Evolutionary conservation across 2,888 invertebrate genomes (phyloP).

Genomic region (Eupeodes luniger): DNA sequence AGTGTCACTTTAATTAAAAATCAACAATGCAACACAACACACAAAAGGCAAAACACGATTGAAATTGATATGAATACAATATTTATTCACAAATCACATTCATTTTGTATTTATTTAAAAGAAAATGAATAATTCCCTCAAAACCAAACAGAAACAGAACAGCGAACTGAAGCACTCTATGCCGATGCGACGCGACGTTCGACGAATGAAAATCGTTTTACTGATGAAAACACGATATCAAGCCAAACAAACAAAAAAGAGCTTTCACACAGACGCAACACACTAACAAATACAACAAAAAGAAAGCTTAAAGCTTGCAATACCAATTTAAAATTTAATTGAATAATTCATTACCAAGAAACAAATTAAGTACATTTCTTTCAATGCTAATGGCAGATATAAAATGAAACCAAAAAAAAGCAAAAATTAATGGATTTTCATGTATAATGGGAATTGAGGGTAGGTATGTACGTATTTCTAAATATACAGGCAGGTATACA

Average conservation of each 20-base stretch:
- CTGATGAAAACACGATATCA: neutral
- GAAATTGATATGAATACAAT: neutral
- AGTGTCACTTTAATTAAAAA: too few relatives aligned
- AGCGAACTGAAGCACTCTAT: neutral
- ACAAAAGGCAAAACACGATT: neutral
- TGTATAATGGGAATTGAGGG: neutral
- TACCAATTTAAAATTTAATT: slow-evolving; percentile 20
- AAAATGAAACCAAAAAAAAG: neutral
- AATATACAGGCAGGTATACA: too few relatives aligned
- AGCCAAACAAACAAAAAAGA: neutral
- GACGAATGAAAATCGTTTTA: neutral
- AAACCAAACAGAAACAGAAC: neutral
- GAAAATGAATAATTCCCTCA: neutral
- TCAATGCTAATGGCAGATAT: slow-evolving; percentile 11
- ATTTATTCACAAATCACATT: neutral
- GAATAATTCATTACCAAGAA: slow-evolving; percentile 20
- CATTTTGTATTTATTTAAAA: neutral
- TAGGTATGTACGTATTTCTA: too few relatives aligned
- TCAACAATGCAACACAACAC: too few relatives aligned
- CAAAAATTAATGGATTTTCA: neutral
- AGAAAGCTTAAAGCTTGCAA: neutral
- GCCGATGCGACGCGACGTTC: neutral
- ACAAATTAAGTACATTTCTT: slow-evolving; percentile 17
- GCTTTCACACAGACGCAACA: slow-evolving; percentile 5
- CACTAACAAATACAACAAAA: neutral